Base-by-base conservation (phyloP, 2,888 invertebrate genomes). In the Lamellibrachia satsuma region DNA sequence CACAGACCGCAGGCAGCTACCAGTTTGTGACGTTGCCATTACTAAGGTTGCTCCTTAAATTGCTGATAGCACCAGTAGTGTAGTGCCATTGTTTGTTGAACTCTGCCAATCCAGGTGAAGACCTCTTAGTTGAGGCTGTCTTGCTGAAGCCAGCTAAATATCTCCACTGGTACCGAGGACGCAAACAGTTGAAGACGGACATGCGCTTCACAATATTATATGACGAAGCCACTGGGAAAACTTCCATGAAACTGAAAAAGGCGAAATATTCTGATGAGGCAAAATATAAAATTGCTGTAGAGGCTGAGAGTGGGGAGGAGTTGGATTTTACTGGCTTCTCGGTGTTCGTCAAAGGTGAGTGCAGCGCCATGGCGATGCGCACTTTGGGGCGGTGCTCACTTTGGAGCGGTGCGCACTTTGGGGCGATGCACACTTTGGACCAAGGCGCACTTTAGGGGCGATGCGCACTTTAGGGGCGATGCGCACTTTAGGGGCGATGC, bases 241-340 rank as follows among this genome's bases (percentile, higher is more conserved):
- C 93, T 39, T 93, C 99, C 90, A 97, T 99, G 94, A 98, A 99
- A 96, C 98, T 99, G 97, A 98, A 98, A 95, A 99, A 99, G 97
- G 98, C 98, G 94, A 99, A 99, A 96, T 98, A 99, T 91, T 98
- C 98, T 95, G 99, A 99, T 98, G 99, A 99, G 97, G 99, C 98
- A 92, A 98, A 98, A 97, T 99, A 99, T 97, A 98, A 98, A 96
- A 97, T 99, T 95, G 98, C 98, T 94, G 98, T 99, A 94, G 98
- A 98, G 96, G 99, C 99, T 96, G 98, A 98, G 94, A 98, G 99
- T 96, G 99, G 99, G 93, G 95, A 98, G 39, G 94, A 95, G 4
- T 95, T 95, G 96, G 99, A 99, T 97, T 98, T 98, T 0, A 99
- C 99, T 93, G 99, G 99, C 96, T 98, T 98, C 97, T 98, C 98